A percentile compares a stretch with the other conserved stretches of the same genome.
Evolutionary conservation across 2,888 invertebrate genomes (phyloP).

Genomic region (Acrobasis repandana): DNA sequence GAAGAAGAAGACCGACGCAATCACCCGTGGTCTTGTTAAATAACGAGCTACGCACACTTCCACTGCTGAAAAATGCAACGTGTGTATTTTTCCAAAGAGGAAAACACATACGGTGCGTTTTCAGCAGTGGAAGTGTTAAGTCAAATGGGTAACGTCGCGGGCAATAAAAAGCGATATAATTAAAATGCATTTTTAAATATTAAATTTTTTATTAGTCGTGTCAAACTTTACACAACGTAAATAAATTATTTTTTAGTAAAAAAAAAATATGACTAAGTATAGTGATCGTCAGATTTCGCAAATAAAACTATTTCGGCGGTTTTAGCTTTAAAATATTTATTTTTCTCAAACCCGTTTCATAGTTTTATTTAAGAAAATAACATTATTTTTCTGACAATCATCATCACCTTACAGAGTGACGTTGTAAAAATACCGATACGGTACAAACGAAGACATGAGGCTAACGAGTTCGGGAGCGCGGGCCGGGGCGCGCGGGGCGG

Average conservation of each 20-base stretch:
- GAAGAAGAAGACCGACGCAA: too few relatives aligned
- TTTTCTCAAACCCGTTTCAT: neutral
- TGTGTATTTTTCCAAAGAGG: too few relatives aligned
- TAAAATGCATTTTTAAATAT: conserved; percentile 2
- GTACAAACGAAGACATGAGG: conserved; percentile 4
- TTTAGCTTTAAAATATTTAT: neutral
- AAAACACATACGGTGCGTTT: neutral
- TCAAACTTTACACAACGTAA: conserved; percentile 62
- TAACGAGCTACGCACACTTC: too few relatives aligned
- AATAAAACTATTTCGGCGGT: conserved; percentile 1
- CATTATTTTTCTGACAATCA: neutral
- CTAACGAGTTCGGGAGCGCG: neutral
- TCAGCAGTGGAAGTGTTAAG: too few relatives aligned
- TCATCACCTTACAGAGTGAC: conserved; percentile 3
- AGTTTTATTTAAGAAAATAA: conserved; percentile 5
- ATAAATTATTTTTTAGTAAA: conserved; percentile 38
- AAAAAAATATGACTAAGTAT: conserved; percentile 13
- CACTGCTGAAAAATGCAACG: too few relatives aligned
- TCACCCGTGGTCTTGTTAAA: too few relatives aligned
- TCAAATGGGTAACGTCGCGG: neutral
- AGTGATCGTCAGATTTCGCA: conserved; percentile 8
- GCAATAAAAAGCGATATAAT: too few relatives aligned
- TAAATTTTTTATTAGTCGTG: conserved; percentile 59
- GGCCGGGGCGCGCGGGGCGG: conserved; percentile 17
- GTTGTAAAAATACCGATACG: conserved; percentile 23